phyloP scores from a whole-genome alignment of 2,113 vertebrate genomes.

The Cheirogaleus medius region DNA sequence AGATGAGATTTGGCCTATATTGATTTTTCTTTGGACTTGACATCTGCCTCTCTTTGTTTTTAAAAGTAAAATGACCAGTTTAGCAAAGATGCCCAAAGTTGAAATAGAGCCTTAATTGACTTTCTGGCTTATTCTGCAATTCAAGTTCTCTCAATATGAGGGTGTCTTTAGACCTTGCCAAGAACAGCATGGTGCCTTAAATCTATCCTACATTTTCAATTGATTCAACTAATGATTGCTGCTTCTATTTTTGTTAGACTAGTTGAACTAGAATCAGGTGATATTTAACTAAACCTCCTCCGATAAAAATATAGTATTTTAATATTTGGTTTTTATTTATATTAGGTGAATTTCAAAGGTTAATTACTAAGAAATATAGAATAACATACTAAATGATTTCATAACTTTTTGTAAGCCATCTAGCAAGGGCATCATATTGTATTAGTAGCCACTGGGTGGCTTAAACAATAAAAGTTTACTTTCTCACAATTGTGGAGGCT shows the following conservation, averaged over 20 bases:
- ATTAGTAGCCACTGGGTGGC: background rate
- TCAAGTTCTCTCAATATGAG: background rate
- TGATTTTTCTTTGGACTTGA: background rate
- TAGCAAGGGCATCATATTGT: no score
- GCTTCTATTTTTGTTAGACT: background rate
- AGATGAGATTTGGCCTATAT: background rate
- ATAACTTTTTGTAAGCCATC: background rate
- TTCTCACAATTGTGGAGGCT: background rate
- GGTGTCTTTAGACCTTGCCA: background rate
- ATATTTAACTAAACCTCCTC: background rate
- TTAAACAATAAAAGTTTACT: background rate
- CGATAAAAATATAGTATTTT: background rate
- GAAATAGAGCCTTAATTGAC: background rate
- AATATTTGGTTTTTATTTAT: background rate
- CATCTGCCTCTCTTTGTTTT: background rate
- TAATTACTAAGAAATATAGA: background rate
- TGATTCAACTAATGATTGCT: background rate
- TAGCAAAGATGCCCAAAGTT: background rate
- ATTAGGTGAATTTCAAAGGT: background rate
- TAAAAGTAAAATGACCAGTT: background rate
- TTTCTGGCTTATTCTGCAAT: background rate
- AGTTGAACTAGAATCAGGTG: background rate
- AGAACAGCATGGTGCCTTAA: no score
- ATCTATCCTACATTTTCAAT: background rate
- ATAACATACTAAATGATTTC: background rate